phyloP scores from a whole-genome alignment of 1,140 invertebrate species.

The Magallana ariakensis region DNA sequence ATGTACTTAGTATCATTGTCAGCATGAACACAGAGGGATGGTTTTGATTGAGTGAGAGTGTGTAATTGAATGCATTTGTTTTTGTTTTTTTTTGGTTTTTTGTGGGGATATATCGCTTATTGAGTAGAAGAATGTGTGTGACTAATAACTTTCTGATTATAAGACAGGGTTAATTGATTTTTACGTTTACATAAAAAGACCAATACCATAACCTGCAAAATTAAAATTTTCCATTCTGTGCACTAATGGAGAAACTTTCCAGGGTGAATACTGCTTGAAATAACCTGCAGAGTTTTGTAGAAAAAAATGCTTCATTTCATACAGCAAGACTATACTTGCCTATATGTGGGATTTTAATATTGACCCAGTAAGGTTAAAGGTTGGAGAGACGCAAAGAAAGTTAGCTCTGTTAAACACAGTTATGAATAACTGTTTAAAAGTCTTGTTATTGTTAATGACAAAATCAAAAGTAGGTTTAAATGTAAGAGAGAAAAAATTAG shows the following conservation, averaged over 20 bases:
- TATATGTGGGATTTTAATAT: constrained; percentile 1
- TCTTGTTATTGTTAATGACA: constrained; percentile 19
- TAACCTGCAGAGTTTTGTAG: background rate
- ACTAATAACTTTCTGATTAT: background rate
- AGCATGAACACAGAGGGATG: background rate
- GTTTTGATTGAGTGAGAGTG: constrained; percentile 3
- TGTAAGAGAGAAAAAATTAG: background rate
- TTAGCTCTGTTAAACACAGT: background rate
- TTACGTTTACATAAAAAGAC: no score
- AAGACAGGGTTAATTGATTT: no score
- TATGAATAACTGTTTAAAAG: constrained; percentile 6
- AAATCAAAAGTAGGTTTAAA: constrained; percentile 27
- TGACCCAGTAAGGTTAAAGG: constrained; percentile 13
- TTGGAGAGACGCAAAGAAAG: background rate
- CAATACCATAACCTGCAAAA: background rate
- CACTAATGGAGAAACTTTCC: background rate
- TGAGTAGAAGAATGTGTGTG: background rate
- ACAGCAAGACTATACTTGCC: constrained; percentile 21
- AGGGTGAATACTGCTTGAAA: background rate
- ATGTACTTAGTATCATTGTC: background rate
- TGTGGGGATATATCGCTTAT: no score
- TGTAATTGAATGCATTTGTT: constrained; percentile 5
- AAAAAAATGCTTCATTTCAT: background rate
- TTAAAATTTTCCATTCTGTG: constrained; percentile 10
- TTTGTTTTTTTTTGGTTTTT: background rate